Evolutionary conservation across 2,888 invertebrate species (phyloP).

Genomic region (Acleris sparsana): DNA sequence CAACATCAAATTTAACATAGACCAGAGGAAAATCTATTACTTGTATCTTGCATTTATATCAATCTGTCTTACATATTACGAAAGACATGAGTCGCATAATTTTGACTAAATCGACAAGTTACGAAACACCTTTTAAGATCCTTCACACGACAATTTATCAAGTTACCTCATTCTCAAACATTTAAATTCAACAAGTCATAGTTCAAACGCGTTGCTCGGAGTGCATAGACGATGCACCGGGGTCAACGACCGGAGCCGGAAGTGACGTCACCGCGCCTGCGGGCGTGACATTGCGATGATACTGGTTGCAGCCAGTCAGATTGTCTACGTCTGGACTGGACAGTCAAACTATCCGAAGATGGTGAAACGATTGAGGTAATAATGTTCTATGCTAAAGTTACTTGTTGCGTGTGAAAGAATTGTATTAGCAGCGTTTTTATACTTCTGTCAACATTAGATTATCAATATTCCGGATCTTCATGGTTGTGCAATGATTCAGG

Average conservation of each 20-base stretch:
- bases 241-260: constrained; percentile 30
- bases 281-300: constrained; percentile 27
- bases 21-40: too few species aligned
- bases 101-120: too few species aligned
- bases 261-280: constrained; percentile 31
- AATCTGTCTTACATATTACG: too few species aligned
- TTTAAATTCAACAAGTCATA: constrained; percentile 6
- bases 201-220: constrained; percentile 3
- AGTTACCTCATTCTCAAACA: constrained; percentile 11
- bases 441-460: too few species aligned
- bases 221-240: constrained; percentile 32
- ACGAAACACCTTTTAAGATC: background rate
- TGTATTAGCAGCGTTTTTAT: too few species aligned
- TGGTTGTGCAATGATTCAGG: too few species aligned
- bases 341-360: background rate
- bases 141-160: constrained; percentile 7
- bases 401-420: too few species aligned
- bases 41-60: too few species aligned
- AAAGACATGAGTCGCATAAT: too few species aligned
- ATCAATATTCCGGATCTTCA: too few species aligned
- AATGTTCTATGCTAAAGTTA: too few species aligned
- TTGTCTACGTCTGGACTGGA: background rate
- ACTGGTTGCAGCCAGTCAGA: background rate
- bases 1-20: too few species aligned
- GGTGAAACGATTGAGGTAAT: background rate